Evolutionary conservation across 2,113 vertebrate species (phyloP), one percentile per base, ranked within the genome.

Genomic region (Cygnus atratus): DNA sequence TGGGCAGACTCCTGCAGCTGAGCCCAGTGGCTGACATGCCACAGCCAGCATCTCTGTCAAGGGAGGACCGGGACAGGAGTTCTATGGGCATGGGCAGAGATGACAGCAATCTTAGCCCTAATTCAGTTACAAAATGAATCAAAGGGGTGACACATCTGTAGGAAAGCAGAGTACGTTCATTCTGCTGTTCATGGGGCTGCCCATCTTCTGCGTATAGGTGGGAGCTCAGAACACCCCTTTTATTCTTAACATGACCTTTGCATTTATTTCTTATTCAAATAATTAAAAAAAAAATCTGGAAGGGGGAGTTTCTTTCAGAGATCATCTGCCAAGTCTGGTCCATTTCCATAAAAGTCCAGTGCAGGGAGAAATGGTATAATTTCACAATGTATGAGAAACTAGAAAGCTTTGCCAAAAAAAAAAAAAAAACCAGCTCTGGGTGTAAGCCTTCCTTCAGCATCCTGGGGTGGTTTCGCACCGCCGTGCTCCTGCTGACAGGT

Each of bases 251-350:
- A 52, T 25, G 50, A 52, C 24, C 24, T 52, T 52, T 25, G 19
- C 21, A n/a, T 66, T 55, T 63, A 39, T 68, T 80, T 66, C 37
- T 31, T 39, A 25, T 11, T 72, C 11, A 15, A 52, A 39, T 54
- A 43, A 78, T 25, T 26, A 41, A 18, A 50, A 15, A 41, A 46
- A 16, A 67, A 28, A 4, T 37, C 79, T 31, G n/a, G 70, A 65
- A 90, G 9, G 66, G 41, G 43, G 90, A 86, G n/a, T 61, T 91
- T 67, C 78, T 77, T 78, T 86, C 77, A 55, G 77, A 59, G 19
- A 7, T 85, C 54, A 15, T 67, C 65, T 89, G 77, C 33, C 59
- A 91, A 19, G 61, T 54, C 48, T 55, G 63, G 39, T 87, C 67
- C 28, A 6, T 72, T 88, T 76, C 52, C 18, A 6, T 10, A 21